Evolutionary conservation across 1,140 invertebrate genomes (phyloP).

Genomic region (Panagrolaimus sp.): DNA sequence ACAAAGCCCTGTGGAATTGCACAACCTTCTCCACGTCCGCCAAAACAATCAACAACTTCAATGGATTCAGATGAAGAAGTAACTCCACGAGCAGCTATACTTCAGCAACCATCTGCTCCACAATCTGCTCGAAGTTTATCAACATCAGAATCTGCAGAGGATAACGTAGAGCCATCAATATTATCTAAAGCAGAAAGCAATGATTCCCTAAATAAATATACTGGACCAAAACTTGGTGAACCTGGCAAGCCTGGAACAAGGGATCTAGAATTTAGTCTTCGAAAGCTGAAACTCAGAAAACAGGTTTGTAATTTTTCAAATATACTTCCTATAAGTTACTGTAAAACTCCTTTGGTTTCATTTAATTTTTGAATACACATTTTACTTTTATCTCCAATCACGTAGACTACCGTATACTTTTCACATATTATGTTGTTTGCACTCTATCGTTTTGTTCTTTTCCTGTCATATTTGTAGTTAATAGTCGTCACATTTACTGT

Average conservation of each 20-base stretch:
- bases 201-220: constrained; percentile 36
- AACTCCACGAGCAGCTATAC: neutral
- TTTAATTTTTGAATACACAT: too few species aligned
- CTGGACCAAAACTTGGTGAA: constrained; percentile 34
- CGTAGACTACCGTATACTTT: too few species aligned
- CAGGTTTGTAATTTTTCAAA: constrained; percentile 25
- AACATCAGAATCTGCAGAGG: neutral
- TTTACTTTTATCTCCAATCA: too few species aligned
- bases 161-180: neutral
- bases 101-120: too few species aligned
- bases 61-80: neutral
- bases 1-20: neutral
- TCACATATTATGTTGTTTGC: too few species aligned
- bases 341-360: neutral
- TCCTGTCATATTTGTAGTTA: too few species aligned
- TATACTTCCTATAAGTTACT: too few species aligned
- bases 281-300: constrained; percentile 29
- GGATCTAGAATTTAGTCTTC: constrained; percentile 35
- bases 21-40: too few species aligned
- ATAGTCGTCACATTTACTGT: too few species aligned
- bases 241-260: constrained; percentile 41
- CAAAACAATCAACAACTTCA: too few species aligned
- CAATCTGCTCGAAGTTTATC: too few species aligned
- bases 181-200: constrained; percentile 27
- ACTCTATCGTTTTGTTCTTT: too few species aligned